These are phyloP conservation scores for Edolisoma coerulescens DNA, from an alignment of 2,113 vertebrate species.

Conservation along the genomic window DNA sequence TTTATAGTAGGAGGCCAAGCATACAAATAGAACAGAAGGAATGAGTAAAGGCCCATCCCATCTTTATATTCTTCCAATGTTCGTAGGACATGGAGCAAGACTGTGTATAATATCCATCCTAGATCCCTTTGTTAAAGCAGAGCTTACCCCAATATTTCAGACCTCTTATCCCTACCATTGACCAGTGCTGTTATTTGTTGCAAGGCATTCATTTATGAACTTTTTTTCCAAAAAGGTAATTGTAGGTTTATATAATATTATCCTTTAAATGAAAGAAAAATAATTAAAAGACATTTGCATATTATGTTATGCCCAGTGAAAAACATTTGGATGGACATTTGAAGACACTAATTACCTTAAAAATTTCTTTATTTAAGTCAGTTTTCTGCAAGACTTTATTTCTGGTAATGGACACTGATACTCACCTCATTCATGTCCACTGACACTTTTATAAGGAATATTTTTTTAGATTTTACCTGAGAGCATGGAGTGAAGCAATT, in stretches of 20 bases:
- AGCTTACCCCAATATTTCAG: neutral
- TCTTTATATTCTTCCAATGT: neutral
- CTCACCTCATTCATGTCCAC: neutral
- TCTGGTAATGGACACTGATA: neutral
- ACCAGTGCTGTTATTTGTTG: neutral
- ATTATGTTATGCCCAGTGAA: neutral
- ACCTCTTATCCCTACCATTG: neutral
- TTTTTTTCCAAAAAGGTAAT: neutral
- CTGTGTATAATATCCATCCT: neutral
- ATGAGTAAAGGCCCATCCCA: neutral
- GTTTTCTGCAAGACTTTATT: neutral
- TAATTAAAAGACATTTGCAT: neutral
- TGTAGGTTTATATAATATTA: neutral
- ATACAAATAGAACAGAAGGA: neutral
- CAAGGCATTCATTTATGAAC: neutral
- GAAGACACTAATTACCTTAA: neutral
- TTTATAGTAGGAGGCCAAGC: neutral
- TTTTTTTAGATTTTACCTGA: neutral
- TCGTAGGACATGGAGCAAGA: neutral
- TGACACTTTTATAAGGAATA: neutral
- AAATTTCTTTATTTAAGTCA: neutral
- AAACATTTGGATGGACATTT: neutral
- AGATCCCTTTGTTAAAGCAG: neutral
- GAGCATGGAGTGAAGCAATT: neutral
- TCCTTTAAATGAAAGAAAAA: neutral